Conservation (phyloP, 1,140 invertebrate species). For the Drosophila sp. region DNA sequence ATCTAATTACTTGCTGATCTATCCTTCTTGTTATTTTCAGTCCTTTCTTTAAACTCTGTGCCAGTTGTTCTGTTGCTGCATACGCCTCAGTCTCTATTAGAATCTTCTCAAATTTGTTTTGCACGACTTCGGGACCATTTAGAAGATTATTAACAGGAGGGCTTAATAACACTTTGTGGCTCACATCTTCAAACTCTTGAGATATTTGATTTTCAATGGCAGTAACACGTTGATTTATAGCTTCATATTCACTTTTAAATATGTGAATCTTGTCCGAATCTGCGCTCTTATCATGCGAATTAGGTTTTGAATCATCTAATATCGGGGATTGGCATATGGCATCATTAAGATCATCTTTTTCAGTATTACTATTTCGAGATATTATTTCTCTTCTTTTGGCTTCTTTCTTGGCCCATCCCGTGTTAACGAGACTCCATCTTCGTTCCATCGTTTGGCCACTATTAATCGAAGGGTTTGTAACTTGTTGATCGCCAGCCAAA, state of each 20-base stretch:
- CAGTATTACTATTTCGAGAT: not conserved
- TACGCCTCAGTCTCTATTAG: constrained; percentile 86
- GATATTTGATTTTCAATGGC: constrained; percentile 13
- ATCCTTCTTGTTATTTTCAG: constrained; percentile 88
- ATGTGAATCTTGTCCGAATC: constrained; percentile 86
- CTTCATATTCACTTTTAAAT: constrained; percentile 89
- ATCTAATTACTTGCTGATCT: constrained; percentile 89
- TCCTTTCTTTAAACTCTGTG: constrained; percentile 88
- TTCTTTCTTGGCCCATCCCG: constrained; percentile 40
- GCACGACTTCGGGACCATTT: constrained; percentile 84
- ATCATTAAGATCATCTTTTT: not conserved
- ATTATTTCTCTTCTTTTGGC: constrained; percentile 74
- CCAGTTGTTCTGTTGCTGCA: constrained; percentile 87
- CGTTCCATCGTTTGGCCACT: constrained; percentile 34
- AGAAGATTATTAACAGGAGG: not conserved
- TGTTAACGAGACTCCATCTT: constrained; percentile 55
- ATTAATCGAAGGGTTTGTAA: constrained; percentile 1
- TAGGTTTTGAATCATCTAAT: not conserved
- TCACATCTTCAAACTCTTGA: constrained; percentile 1
- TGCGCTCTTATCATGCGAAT: not conserved
- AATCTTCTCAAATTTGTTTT: constrained; percentile 89
- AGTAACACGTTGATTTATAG: constrained; percentile 88
- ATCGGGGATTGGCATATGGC: not conserved
- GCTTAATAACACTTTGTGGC: constrained; percentile 1
- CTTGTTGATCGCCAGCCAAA: constrained; percentile 24